Percentiles rank a stretch among this genome's conserved stretches.
Conservation (phyloP, 2,888 invertebrate species). For the Lordiphosa andalusiaca region DNA sequence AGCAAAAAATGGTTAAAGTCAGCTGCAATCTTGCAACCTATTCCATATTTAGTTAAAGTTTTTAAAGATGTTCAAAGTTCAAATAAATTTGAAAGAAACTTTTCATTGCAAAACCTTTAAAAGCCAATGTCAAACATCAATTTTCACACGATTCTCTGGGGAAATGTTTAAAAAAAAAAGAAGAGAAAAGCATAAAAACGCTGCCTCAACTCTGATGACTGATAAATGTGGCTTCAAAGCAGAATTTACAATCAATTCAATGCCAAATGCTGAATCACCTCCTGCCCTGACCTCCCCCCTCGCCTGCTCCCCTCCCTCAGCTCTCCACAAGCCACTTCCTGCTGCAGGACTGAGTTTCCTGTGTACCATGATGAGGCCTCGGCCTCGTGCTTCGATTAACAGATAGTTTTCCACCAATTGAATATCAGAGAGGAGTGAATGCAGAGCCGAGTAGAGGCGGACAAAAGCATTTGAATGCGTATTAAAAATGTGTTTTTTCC, state of each 20-base stretch:
- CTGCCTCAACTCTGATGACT: slow-evolving; percentile 37
- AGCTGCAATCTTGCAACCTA: too few relatives aligned
- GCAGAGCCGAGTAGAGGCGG: slow-evolving; percentile 11
- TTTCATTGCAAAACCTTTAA: too few relatives aligned
- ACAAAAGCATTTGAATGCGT: slow-evolving; percentile 62
- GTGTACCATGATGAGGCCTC: slow-evolving; percentile 6
- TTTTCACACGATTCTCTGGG: too few relatives aligned
- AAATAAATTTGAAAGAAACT: too few relatives aligned
- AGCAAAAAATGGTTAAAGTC: too few relatives aligned
- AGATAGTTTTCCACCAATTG: slow-evolving; percentile 75
- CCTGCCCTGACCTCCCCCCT: slow-evolving; percentile 19
- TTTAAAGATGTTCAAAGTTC: too few relatives aligned
- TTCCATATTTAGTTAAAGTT: too few relatives aligned
- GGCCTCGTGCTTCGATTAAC: slow-evolving; percentile 51
- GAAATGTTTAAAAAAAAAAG: too few relatives aligned
- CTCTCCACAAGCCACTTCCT: slow-evolving; percentile 38
- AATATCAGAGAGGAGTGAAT: slow-evolving; percentile 48
- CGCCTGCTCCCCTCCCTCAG: background rate
- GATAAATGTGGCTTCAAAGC: slow-evolving; percentile 56
- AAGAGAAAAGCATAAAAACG: too few relatives aligned
- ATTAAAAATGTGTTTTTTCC: slow-evolving; percentile 42
- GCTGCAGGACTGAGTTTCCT: slow-evolving; percentile 40
- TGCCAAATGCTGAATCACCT: slow-evolving; percentile 66
- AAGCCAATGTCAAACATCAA: too few relatives aligned
- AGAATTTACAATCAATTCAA: slow-evolving; percentile 53